Evolutionary conservation across 1,140 invertebrate genomes (phyloP).

Genomic region (Orchestia grillus): DNA sequence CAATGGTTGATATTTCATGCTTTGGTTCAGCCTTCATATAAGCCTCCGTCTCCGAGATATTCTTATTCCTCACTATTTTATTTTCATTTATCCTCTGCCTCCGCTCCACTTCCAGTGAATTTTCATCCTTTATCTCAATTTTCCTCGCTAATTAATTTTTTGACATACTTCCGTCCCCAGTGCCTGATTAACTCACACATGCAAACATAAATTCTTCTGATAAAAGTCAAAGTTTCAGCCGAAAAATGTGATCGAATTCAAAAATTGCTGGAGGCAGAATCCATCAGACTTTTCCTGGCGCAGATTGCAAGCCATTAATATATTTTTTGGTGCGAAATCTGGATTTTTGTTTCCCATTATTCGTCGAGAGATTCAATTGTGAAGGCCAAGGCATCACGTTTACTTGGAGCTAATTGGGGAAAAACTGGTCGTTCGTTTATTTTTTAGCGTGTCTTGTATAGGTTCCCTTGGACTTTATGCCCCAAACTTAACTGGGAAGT

Average conservation of each 20-base stretch:
- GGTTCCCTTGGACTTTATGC: too few relatives aligned
- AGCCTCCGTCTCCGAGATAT: too few relatives aligned
- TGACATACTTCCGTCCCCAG: too few relatives aligned
- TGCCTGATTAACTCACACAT: background rate
- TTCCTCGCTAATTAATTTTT: too few relatives aligned
- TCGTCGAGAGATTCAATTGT: background rate
- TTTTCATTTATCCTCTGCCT: too few relatives aligned
- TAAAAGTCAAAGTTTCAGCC: background rate
- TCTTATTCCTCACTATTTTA: too few relatives aligned
- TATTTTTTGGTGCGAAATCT: background rate
- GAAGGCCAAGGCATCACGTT: background rate
- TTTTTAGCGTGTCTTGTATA: too few relatives aligned
- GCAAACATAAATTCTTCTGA: background rate
- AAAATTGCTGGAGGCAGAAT: background rate
- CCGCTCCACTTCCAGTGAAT: too few relatives aligned
- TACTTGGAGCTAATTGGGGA: background rate
- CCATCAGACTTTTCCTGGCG: background rate
- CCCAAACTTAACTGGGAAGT: too few relatives aligned
- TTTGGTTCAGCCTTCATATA: too few relatives aligned
- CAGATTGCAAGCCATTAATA: background rate
- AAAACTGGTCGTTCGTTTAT: background rate
- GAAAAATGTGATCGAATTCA: background rate
- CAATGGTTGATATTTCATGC: too few relatives aligned
- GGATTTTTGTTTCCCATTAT: background rate
- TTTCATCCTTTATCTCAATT: too few relatives aligned